These are phyloP conservation scores for Craseonycteris thonglongyai DNA, from an alignment of 2,113 vertebrate species.

Conservation along the genomic window DNA sequence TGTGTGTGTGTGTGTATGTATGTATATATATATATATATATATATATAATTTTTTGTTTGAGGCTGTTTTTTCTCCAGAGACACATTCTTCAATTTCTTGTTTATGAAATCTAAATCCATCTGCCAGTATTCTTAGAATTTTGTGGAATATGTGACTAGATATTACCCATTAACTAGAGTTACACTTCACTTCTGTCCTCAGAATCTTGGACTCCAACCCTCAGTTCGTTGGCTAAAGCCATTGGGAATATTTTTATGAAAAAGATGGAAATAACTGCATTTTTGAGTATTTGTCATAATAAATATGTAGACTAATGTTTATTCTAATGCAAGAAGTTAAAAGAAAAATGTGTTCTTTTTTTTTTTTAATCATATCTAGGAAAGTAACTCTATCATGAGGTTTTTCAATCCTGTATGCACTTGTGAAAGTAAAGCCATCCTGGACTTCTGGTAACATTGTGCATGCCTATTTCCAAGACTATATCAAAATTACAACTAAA, in stretches of 20 bases:
- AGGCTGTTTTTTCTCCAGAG: not conserved
- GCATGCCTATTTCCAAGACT: not conserved
- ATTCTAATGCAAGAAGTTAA: not conserved
- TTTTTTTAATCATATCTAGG: not conserved
- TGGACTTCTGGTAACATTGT: not conserved
- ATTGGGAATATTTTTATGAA: not conserved
- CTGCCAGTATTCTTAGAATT: not conserved
- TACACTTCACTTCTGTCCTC: not conserved
- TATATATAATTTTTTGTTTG: not conserved
- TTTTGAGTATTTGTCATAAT: not conserved
- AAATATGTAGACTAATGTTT: not conserved
- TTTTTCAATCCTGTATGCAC: not conserved
- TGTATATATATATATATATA: too few relatives aligned
- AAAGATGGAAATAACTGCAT: not conserved
- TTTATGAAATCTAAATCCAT: not conserved
- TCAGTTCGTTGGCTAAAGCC: not conserved
- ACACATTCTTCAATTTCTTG: not conserved
- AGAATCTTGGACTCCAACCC: not conserved
- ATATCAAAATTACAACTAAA: not conserved
- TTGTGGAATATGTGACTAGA: not conserved
- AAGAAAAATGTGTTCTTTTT: not conserved
- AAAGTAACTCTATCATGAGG: not conserved
- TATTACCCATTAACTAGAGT: not conserved
- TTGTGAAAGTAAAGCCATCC: not conserved
- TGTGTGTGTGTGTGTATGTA: too few relatives aligned